Evolutionary conservation across 2,888 invertebrate species (phyloP), one percentile per base, ranked within the genome.

Genomic region (Harpagoxenus sublaevis): DNA sequence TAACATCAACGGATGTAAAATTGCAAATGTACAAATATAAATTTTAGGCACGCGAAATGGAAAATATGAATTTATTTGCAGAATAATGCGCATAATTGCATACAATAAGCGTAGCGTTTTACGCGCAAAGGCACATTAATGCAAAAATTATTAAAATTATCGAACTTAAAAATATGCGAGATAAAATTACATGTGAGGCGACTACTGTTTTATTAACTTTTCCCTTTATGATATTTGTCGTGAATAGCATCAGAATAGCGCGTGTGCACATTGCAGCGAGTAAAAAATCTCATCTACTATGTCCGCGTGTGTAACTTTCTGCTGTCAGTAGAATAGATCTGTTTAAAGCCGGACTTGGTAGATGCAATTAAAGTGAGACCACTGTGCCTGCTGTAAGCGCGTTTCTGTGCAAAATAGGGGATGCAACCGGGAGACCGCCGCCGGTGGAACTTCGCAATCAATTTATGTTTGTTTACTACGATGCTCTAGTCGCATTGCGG

Each of bases 391-490:
- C 6, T 53, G 28, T 75, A 48, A 77, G 65, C 45, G n/a, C n/a
- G 15, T 57, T 78, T 42, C 15, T 18, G n/a, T 42, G n/a, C 55
- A 55, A 70, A 57, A 70, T 70, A 39, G 10, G 31, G 68, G 8
- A 42, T 53, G 18, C 18, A 53, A 42, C 28, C 28, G 39, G 18
- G 66, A 28, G 28, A 53, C 55, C 42, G 6, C 6, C 35, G 4
- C 12, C 39, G 18, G 18, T 63, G 31, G 0, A 42, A 70, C 31
- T 78, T 70, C 15, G 45, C 78, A 68, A 68, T 57, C 55, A 68
- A 68, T 78, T 78, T 42, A 70, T 68, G 55, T 78, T 78, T 68
- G 42, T 78, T 78, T 78, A 68, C 53, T 23, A n/a, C 28, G n/a
- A 15, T 55, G 15, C n/a, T 57, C n/a, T 57, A n/a, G 28, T 63